These are phyloP conservation scores for Limnephilus rhombicus DNA, from an alignment of 2,888 invertebrate species.

Conservation along the genomic window DNA sequence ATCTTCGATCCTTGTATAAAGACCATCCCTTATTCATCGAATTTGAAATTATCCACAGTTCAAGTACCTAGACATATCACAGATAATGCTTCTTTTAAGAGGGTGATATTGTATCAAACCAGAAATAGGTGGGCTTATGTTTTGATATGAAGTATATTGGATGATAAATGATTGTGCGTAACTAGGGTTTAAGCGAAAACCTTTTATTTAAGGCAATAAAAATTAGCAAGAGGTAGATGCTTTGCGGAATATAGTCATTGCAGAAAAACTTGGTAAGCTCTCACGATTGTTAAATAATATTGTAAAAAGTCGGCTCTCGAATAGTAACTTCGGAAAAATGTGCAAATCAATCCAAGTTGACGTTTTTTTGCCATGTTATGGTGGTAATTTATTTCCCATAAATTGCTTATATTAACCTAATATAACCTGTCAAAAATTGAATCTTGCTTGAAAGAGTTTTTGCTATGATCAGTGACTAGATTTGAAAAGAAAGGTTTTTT, in stretches of 20 bases:
- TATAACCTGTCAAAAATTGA: no score
- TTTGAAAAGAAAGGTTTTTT: background rate
- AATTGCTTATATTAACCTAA: background rate
- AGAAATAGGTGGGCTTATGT: background rate
- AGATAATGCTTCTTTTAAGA: background rate
- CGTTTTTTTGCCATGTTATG: background rate
- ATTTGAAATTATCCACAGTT: constrained; percentile 60
- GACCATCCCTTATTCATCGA: constrained; percentile 56
- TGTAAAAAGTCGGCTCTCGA: no score
- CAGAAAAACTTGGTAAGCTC: background rate
- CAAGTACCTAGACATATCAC: background rate
- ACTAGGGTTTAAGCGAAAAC: background rate
- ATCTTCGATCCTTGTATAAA: background rate
- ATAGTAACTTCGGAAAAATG: background rate
- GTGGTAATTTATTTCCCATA: background rate
- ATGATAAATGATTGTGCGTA: background rate
- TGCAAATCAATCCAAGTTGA: background rate
- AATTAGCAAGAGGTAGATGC: background rate
- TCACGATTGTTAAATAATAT: background rate
- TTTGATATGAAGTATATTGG: background rate
- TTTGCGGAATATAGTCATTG: background rate
- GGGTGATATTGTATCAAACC: constrained; percentile 1
- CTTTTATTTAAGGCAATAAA: background rate
- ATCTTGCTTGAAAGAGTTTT: background rate
- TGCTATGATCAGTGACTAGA: no score